Percentiles rank a stretch among this genome's conserved stretches.
Conservation (phyloP, 1,140 invertebrate genomes). For the Galleria mellonella region DNA sequence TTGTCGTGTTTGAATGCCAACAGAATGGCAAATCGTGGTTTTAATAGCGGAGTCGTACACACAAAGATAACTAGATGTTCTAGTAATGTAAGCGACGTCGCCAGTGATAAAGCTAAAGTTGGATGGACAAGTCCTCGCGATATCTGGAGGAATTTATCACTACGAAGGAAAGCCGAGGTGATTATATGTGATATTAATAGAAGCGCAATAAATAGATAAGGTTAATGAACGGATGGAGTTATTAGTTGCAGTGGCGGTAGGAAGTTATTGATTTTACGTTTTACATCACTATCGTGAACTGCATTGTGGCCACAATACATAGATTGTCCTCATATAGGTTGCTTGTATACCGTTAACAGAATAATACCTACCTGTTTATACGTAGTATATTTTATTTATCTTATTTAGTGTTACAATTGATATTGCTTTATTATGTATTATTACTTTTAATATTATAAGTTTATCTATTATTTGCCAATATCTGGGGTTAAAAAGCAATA, state of each 20-base stretch:
- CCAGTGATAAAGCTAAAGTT: conserved; percentile 53
- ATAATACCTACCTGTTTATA: no score
- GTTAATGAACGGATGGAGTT: conserved; percentile 4
- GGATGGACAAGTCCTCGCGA: conserved; percentile 65
- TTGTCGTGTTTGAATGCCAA: conserved; percentile 23
- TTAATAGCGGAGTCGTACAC: conserved; percentile 37
- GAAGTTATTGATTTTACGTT: conserved; percentile 10
- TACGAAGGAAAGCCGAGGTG: conserved; percentile 65
- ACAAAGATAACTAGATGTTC: conserved; percentile 56
- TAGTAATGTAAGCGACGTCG: conserved; percentile 56
- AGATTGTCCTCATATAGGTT: no score
- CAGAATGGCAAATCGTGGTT: conserved; percentile 52
- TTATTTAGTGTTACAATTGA: no score
- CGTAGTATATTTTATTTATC: no score
- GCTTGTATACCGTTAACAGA: background rate
- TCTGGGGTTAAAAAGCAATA: no score
- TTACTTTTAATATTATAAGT: no score
- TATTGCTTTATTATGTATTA: no score
- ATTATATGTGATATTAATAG: conserved; percentile 19
- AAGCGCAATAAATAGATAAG: conserved; percentile 2
- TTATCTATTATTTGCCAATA: no score
- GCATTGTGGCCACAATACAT: background rate
- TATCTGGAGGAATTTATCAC: conserved; percentile 65
- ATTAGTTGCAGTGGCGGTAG: background rate
- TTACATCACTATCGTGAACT: background rate